Percentiles rank a stretch among this genome's conserved stretches.
Evolutionary conservation across 2,888 invertebrate genomes (phyloP).

Genomic region (Ceramica pisi): DNA sequence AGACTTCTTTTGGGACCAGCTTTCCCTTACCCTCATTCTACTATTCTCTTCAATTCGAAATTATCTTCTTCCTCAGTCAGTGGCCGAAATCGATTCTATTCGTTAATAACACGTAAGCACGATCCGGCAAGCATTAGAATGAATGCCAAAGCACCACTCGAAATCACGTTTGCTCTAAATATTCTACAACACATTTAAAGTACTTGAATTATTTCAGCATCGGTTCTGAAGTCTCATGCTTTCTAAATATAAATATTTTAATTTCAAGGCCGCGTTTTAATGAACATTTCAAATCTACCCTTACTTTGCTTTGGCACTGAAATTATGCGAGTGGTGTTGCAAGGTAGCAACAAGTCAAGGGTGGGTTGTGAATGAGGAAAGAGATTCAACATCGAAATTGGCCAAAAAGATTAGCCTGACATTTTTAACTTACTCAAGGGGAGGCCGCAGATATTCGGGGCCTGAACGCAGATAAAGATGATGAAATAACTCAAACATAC

Average conservation of each 20-base stretch:
- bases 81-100: conserved; percentile 12
- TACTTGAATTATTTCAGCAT: conserved; percentile 43
- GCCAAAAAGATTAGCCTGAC: too few species aligned
- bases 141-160: conserved; percentile 45
- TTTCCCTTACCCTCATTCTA: too few species aligned
- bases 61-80: not conserved
- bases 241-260: conserved; percentile 34
- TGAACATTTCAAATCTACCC: conserved; percentile 37
- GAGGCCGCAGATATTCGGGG: too few species aligned
- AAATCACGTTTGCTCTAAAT: conserved; percentile 40
- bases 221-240: conserved; percentile 2
- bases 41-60: too few species aligned
- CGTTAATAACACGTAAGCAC: conserved; percentile 5
- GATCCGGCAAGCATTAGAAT: conserved; percentile 19
- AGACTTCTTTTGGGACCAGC: too few species aligned
- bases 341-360: conserved; percentile 4
- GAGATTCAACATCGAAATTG: too few species aligned
- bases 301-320: not conserved
- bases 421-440: too few species aligned
- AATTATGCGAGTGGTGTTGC: not conserved
- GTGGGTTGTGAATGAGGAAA: not conserved
- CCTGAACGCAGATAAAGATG: too few species aligned
- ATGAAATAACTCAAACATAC: too few species aligned
- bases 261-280: conserved; percentile 43
- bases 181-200: conserved; percentile 37